Base-by-base conservation (phyloP, 2,888 invertebrate species). In the Cerastis rubricosa region DNA sequence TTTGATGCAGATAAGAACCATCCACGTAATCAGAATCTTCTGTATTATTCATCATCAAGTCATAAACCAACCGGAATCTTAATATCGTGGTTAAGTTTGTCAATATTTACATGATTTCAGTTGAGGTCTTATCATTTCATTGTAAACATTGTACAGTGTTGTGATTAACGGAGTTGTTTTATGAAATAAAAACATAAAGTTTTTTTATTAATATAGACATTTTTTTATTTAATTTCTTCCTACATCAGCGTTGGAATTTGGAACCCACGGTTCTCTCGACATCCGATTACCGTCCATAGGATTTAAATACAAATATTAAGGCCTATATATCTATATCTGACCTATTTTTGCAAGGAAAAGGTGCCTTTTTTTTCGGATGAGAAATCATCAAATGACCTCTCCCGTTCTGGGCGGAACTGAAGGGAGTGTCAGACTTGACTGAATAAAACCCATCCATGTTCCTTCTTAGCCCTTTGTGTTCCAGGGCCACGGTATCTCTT, bases 81-180 rank as follows among this genome's bases (percentile, higher is more conserved):
- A 57, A 64, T 17, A 12, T 43, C 25, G 8, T 25, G 6, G 57
- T 81, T 76, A 40, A 29, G 9, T 57, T 49, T 65, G 25, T 51
- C 57, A 81, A 81, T 81, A 59, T 78, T 65, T 59, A 76, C 57
- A 45, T 43, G n/a, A 43, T 81, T 78, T 49, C 19, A 14, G 54
- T 25, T 49, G 35, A 49, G 11, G 43, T 11, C 49, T 78, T 78
- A 78, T 81, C 78, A 61, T 61, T 35, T 61, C 1, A 57, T 57
- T 22, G 35, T 29, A 49, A 75, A 81, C 81, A 74, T 54, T 47
- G 35, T 25, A 25, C 14, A 47, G 43, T 75, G 22, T 49, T 65
- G 25, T 75, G 25, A n/a, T 64, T 35, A 14, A 77, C 25, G 45
- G 9, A 29, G 43, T 6, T 43, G 17, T 47, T 29, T 43, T 47